Evolutionary conservation across 2,797 vertebrate species (phyloP).

Genomic region (Chelmon rostratus): DNA sequence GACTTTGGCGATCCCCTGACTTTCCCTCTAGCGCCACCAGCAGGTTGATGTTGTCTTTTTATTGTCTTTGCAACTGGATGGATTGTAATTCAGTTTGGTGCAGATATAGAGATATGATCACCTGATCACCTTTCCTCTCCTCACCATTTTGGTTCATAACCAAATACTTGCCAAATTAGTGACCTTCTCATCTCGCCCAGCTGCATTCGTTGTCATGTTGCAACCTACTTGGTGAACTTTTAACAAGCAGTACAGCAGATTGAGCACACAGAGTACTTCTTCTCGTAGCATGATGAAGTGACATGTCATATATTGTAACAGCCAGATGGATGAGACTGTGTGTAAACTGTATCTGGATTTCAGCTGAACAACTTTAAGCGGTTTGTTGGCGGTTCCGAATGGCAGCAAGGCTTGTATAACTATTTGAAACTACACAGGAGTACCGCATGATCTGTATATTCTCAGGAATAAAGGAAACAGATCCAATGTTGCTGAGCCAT

Average conservation of each 20-base stretch:
- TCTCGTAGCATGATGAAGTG: neutral
- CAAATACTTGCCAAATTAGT: neutral
- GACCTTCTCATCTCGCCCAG: neutral
- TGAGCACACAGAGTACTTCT: neutral
- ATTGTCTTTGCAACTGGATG: too few species aligned
- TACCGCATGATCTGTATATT: slow-evolving; percentile 20
- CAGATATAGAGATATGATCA: too few species aligned
- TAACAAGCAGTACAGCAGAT: neutral
- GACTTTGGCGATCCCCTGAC: neutral
- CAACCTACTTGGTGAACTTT: neutral
- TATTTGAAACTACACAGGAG: slow-evolving; percentile 12
- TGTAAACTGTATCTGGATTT: neutral
- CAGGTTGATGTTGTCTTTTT: too few species aligned
- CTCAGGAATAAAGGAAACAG: slow-evolving; percentile 4
- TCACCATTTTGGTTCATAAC: neutral
- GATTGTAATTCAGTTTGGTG: too few species aligned
- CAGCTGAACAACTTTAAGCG: neutral
- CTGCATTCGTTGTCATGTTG: neutral
- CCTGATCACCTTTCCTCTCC: too few species aligned
- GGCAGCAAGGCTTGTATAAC: neutral
- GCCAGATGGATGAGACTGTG: neutral
- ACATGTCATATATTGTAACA: too few species aligned
- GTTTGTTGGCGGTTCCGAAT: slow-evolving; percentile 5
- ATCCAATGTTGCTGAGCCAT: slow-evolving; percentile 22
- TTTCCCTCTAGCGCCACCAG: too few species aligned